Base-by-base conservation (phyloP, 2,888 invertebrate species). In the Hoplodrina blanda region DNA sequence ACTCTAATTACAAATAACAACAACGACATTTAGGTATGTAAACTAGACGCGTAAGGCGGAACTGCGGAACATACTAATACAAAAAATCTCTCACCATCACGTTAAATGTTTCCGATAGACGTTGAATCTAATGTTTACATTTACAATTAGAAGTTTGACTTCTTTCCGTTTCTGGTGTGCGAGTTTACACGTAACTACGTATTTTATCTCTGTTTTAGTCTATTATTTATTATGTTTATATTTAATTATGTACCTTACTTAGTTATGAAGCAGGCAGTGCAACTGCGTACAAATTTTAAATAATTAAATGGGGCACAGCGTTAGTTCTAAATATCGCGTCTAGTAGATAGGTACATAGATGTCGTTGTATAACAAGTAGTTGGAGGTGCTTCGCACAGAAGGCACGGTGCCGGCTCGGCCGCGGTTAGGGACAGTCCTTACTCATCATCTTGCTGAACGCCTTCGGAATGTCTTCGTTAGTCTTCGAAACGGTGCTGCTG, bases 391-490 rank as follows among this genome's bases (percentile, higher is more conserved):
- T 65, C 70, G 69, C 62, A 62, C 66, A 59, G 63, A 78, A 80
- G 79, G 84, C 83, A 82, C 77, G 49, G 30, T 46, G 64, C 56
- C 69, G 52, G 50, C 46, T 44, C 10, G 17, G 62, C 55, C 57
- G 64, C 54, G 78, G 89, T 86, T 94, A 96, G 68, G 95, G 89
- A 85, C 96, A 96, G 76, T 96, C 96, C 87, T 92, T 95, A 85
- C 90, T 90, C 90, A 96, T 86, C 93, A 96, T 95, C 87, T 96
- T 97, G 81, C 96, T 97, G 85, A 98, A 96, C 20, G 98, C 98
- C 79, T 97, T 96, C 83, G 98, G 98, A 96, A 98, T 98, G 93
- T 97, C 97, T 93, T 98, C 98, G 91, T 97, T 97, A 81, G 98
- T 98, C 96, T 98, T 98, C 84, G 95, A 94, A 86, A 97, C 96